Conservation (phyloP, 2,888 invertebrate species). For the Standfussiana lucernea region DNA sequence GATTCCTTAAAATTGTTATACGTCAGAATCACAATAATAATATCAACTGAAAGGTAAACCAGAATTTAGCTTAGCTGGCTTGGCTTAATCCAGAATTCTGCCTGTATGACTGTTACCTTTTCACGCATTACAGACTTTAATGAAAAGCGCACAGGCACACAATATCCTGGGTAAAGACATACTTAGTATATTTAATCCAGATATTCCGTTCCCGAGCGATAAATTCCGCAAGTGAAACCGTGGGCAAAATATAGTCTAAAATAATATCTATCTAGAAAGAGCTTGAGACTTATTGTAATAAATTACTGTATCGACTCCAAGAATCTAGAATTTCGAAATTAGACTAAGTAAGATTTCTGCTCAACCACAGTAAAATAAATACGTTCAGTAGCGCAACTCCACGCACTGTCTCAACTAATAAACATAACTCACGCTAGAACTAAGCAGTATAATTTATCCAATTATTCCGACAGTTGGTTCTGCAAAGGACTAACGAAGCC, state of each 20-base stretch:
- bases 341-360: slow-evolving; percentile 15
- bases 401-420: slow-evolving; percentile 31
- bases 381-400: slow-evolving; percentile 11
- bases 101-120: too few species aligned
- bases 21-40: not conserved
- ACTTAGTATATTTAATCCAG: too few species aligned
- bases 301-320: not conserved
- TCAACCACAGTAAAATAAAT: slow-evolving; percentile 8
- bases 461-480: slow-evolving; percentile 61
- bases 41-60: not conserved
- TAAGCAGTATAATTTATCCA: slow-evolving; percentile 45
- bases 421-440: slow-evolving; percentile 42
- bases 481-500: slow-evolving; percentile 67
- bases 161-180: too few species aligned
- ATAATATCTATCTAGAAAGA: too few species aligned
- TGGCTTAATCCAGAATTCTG: too few species aligned
- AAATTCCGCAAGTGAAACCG: too few species aligned
- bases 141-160: too few species aligned
- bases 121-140: too few species aligned
- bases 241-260: too few species aligned
- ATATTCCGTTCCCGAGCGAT: too few species aligned
- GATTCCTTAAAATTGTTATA: not conserved
- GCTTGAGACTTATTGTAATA: not conserved
- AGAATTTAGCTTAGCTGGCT: too few species aligned
- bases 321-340: slow-evolving; percentile 15